A percentile compares a stretch with the other conserved stretches of the same genome.
phyloP scores from a whole-genome alignment of 2,113 vertebrate genomes.

The Elaphurus davidianus region DNA sequence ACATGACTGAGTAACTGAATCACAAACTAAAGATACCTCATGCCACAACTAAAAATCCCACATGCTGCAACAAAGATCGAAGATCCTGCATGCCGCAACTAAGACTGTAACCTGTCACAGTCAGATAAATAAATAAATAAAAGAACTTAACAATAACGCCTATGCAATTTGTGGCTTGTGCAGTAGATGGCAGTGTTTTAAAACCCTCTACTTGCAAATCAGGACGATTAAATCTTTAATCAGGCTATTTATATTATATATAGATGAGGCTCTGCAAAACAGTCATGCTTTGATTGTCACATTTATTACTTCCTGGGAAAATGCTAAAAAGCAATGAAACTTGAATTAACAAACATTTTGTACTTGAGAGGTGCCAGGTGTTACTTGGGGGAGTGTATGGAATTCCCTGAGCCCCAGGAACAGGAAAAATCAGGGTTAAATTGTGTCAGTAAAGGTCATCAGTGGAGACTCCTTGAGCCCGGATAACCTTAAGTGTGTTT shows the following conservation, averaged over 20 bases:
- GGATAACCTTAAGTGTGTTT: background rate
- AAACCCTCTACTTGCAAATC: slow-evolving; percentile 54
- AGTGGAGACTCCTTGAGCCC: background rate
- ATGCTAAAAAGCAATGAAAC: slow-evolving; percentile 10
- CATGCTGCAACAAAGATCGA: background rate
- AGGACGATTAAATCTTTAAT: slow-evolving; percentile 14
- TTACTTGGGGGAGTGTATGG: background rate
- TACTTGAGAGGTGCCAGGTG: background rate
- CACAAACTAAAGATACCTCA: background rate
- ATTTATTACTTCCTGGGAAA: slow-evolving; percentile 39
- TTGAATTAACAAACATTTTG: background rate
- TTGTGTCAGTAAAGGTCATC: background rate
- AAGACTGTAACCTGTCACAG: background rate
- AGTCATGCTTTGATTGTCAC: slow-evolving; percentile 33
- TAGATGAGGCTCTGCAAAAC: slow-evolving; percentile 32
- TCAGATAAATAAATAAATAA: background rate
- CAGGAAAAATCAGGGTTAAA: background rate
- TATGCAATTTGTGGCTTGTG: slow-evolving; percentile 60
- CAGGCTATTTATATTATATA: slow-evolving; percentile 31
- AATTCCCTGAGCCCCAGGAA: background rate
- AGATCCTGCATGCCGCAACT: background rate
- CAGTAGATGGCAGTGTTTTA: slow-evolving; percentile 78
- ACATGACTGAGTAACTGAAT: background rate
- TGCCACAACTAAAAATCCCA: background rate
- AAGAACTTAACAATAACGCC: background rate